Percentiles rank a stretch among this genome's conserved stretches.
These are phyloP conservation scores for Caradrina clavipalpis DNA, from an alignment of 2,888 invertebrate species.

Conservation along the genomic window DNA sequence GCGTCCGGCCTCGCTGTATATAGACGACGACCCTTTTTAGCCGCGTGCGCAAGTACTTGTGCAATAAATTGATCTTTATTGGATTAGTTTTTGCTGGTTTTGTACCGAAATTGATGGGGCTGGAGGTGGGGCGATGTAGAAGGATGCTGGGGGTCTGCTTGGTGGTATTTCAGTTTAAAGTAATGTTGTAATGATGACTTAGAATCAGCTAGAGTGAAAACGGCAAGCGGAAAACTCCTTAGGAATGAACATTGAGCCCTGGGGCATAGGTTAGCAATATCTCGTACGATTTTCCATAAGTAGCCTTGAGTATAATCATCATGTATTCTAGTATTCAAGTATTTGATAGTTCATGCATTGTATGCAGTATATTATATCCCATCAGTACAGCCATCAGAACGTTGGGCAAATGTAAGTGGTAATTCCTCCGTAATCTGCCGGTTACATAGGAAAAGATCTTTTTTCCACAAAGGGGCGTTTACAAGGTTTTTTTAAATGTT, in stretches of 20 bases:
- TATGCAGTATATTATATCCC: too few species aligned
- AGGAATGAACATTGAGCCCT: neutral
- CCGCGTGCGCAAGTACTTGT: conserved; percentile 50
- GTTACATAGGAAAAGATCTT: too few species aligned
- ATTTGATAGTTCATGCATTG: too few species aligned
- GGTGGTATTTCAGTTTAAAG: conserved; percentile 2
- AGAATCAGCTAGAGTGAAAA: neutral
- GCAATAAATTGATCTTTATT: conserved; percentile 59
- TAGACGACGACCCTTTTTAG: conserved; percentile 74
- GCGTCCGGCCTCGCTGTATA: conserved; percentile 82
- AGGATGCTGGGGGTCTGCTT: conserved; percentile 30
- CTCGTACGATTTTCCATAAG: too few species aligned
- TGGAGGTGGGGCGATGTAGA: conserved; percentile 9
- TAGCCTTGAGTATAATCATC: neutral
- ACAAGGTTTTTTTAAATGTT: too few species aligned
- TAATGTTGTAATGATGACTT: neutral
- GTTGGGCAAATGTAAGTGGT: too few species aligned
- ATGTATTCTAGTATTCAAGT: too few species aligned
- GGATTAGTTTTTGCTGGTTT: conserved; percentile 54
- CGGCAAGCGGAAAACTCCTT: neutral
- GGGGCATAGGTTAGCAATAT: neutral
- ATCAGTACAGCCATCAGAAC: too few species aligned
- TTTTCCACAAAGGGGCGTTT: too few species aligned
- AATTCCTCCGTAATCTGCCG: too few species aligned
- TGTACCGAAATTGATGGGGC: conserved; percentile 56